Evolutionary conservation across 2,888 invertebrate genomes (phyloP).

Genomic region (Megaustenia siamemsis): DNA sequence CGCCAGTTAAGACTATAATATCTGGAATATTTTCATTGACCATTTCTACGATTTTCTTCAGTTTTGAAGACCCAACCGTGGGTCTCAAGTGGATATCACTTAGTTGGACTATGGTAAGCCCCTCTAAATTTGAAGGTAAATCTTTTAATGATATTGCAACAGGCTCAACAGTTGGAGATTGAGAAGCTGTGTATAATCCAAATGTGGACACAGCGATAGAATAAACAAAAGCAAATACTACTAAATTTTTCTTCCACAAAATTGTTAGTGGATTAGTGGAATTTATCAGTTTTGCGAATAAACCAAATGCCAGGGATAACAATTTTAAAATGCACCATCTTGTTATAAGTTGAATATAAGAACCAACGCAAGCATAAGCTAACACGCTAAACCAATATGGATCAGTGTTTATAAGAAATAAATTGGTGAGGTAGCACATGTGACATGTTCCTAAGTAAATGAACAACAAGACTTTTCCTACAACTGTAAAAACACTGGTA

Average conservation of each 20-base stretch:
- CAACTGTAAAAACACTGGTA: too few relatives aligned
- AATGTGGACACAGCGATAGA: slow-evolving; percentile 59
- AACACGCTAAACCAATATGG: slow-evolving; percentile 60
- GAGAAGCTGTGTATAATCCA: slow-evolving; percentile 65
- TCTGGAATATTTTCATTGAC: slow-evolving; percentile 77
- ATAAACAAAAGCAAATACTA: slow-evolving; percentile 59
- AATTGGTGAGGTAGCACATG: slow-evolving; percentile 63
- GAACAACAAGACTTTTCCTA: slow-evolving; percentile 59
- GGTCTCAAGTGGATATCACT: slow-evolving; percentile 81
- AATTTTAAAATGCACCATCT: slow-evolving; percentile 40
- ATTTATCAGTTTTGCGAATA: background rate
- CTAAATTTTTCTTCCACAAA: slow-evolving; percentile 34
- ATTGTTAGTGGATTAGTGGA: background rate
- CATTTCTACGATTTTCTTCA: slow-evolving; percentile 74
- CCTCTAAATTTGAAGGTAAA: slow-evolving; percentile 68
- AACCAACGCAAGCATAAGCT: slow-evolving; percentile 53
- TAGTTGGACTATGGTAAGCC: slow-evolving; percentile 76
- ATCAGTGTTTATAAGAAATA: slow-evolving; percentile 63
- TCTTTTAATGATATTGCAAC: slow-evolving; percentile 65
- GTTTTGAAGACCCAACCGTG: slow-evolving; percentile 75
- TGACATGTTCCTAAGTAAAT: slow-evolving; percentile 58
- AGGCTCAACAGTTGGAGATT: slow-evolving; percentile 64
- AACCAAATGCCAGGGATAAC: slow-evolving; percentile 21
- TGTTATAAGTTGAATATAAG: slow-evolving; percentile 49
- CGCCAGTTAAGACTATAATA: slow-evolving; percentile 79